phyloP scores from a whole-genome alignment of 2,113 vertebrate genomes.

The Meriones unguiculatus region DNA sequence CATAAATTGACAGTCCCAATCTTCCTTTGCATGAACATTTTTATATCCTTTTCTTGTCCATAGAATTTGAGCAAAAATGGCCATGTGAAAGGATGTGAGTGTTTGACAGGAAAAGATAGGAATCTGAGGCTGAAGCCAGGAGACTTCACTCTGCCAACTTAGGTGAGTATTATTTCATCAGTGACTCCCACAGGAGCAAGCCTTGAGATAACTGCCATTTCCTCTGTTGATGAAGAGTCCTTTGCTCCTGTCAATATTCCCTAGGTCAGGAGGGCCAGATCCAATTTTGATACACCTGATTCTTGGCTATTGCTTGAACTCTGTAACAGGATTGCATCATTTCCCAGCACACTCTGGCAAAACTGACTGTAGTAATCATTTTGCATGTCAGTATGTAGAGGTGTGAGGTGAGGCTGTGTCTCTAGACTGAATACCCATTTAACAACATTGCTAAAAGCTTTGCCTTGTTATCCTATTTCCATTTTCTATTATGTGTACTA shows the following conservation, averaged over 20 bases:
- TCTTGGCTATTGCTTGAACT: neutral
- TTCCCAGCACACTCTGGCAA: slow-evolving; percentile 29
- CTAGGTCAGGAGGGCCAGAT: neutral
- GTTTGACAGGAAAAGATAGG: slow-evolving; percentile 42
- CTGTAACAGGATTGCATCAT: neutral
- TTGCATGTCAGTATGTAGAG: neutral
- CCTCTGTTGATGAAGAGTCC: slow-evolving; percentile 16
- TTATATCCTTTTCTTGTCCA: slow-evolving; percentile 40
- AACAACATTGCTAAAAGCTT: slow-evolving; percentile 70
- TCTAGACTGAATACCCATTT: neutral
- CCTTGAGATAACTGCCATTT: slow-evolving; percentile 25
- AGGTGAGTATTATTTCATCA: slow-evolving; percentile 13
- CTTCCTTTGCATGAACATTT: slow-evolving; percentile 1
- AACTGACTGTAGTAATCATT: slow-evolving; percentile 6
- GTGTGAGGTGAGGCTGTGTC: slow-evolving; percentile 18
- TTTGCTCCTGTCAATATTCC: slow-evolving; percentile 7
- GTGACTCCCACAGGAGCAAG: slow-evolving; percentile 33
- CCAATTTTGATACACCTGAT: neutral
- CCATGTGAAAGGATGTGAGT: neutral
- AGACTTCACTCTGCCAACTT: slow-evolving; percentile 41
- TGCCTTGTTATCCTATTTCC: slow-evolving; percentile 58
- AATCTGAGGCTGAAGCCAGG: neutral
- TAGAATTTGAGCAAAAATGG: slow-evolving; percentile 31
- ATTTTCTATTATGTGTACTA: slow-evolving; percentile 61
- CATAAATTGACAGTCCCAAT: neutral